Evolutionary conservation across 2,797 vertebrate species (phyloP).

Genomic region (Pantherophis vulpinus): DNA sequence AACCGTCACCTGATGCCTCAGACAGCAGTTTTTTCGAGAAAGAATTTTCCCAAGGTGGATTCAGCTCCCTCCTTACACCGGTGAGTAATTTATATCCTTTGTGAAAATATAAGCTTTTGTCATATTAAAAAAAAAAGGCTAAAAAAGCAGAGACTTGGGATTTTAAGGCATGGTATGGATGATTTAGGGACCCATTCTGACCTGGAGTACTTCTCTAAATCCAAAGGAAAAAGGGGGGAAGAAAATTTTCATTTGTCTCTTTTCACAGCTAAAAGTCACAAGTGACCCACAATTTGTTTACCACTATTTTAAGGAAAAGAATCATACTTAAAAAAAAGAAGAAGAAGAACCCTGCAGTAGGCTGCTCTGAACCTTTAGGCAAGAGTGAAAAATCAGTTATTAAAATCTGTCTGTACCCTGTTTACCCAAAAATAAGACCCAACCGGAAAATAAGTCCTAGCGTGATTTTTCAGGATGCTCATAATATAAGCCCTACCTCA

Average conservation of each 20-base stretch:
- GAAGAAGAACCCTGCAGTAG: background rate
- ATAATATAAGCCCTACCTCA: too few relatives aligned
- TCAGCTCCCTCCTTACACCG: constrained; percentile 60
- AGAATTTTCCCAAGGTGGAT: constrained; percentile 72
- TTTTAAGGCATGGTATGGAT: background rate
- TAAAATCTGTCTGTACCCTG: background rate
- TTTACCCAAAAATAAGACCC: too few relatives aligned
- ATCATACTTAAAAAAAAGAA: background rate
- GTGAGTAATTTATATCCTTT: constrained; percentile 52
- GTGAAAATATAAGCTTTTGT: background rate
- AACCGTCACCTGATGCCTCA: constrained; percentile 17
- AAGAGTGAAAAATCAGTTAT: background rate
- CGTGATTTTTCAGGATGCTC: too few relatives aligned
- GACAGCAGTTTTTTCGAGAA: constrained; percentile 59
- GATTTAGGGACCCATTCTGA: background rate
- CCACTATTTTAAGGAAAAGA: background rate
- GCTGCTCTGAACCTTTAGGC: background rate
- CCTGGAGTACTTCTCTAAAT: background rate
- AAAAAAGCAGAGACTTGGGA: background rate
- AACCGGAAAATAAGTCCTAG: too few relatives aligned
- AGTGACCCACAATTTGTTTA: background rate
- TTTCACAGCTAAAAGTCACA: background rate
- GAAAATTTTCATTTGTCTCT: background rate
- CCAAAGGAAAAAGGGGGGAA: background rate
- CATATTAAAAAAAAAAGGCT: background rate